phyloP scores from a whole-genome alignment of 2,797 vertebrate species.

The Enteromius unitaeniatus region DNA sequence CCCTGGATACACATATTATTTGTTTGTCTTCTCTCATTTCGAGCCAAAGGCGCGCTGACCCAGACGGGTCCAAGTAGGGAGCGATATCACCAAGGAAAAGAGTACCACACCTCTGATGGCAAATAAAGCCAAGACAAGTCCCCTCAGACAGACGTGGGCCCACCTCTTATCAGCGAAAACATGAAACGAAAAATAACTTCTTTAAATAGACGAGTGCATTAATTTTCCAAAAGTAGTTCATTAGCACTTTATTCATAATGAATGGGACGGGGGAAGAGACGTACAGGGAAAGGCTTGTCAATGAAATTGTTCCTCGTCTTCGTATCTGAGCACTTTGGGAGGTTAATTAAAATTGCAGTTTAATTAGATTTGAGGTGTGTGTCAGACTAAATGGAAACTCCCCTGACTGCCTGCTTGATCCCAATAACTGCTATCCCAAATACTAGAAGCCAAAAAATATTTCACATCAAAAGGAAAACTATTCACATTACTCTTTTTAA shows the following conservation, averaged over 20 bases:
- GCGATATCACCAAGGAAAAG: constrained; percentile 48
- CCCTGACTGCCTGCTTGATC: constrained; percentile 57
- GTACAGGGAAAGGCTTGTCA: constrained; percentile 59
- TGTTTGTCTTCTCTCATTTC: constrained; percentile 59
- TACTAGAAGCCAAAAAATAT: constrained; percentile 51
- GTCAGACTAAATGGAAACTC: constrained; percentile 58
- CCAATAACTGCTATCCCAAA: constrained; percentile 57
- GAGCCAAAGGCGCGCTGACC: constrained; percentile 59
- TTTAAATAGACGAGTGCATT: constrained; percentile 63
- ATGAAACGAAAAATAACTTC: constrained; percentile 61
- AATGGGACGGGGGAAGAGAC: constrained; percentile 53
- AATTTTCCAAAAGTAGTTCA: constrained; percentile 69
- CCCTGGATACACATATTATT: constrained; percentile 58
- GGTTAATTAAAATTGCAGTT: constrained; percentile 69
- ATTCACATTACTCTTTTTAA: constrained; percentile 34
- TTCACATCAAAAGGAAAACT: constrained; percentile 35
- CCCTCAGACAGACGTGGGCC: constrained; percentile 35
- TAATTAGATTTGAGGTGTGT: constrained; percentile 66
- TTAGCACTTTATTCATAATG: constrained; percentile 67
- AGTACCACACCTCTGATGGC: constrained; percentile 53
- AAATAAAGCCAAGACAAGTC: constrained; percentile 57
- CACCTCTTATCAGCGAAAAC: constrained; percentile 53
- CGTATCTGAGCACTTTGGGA: constrained; percentile 62
- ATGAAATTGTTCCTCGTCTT: constrained; percentile 55
- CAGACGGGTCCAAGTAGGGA: constrained; percentile 54